These are phyloP conservation scores for Acromyrmex echinatior DNA, from an alignment of 1,140 invertebrate genomes.

Conservation along the genomic window DNA sequence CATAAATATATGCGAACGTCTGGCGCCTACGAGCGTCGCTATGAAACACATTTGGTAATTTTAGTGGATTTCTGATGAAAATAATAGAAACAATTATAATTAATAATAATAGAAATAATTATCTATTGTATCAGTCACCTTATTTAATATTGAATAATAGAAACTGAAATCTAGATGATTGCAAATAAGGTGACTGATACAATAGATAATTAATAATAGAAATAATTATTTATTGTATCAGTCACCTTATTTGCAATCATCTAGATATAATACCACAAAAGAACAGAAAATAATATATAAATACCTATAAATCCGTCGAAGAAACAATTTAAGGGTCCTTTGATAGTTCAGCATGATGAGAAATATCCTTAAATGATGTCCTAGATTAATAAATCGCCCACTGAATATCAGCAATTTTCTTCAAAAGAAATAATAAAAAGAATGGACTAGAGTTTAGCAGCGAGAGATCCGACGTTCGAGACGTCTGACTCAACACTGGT, in stretches of 20 bases:
- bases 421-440: neutral
- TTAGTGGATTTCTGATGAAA: neutral
- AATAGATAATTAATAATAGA: no score
- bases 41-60: conserved; percentile 24
- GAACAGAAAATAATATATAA: neutral
- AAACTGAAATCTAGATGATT: no score
- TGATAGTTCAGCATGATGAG: neutral
- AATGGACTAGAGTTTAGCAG: neutral
- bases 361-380: neutral
- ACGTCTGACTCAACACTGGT: conserved; percentile 72
- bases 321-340: conserved; percentile 3
- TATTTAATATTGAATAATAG: neutral
- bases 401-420: neutral
- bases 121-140: neutral
- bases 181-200: no score
- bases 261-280: neutral
- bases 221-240: neutral
- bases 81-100: neutral
- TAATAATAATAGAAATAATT: neutral
- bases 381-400: conserved; percentile 5
- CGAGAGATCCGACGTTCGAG: conserved; percentile 51
- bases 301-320: conserved; percentile 30
- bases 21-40: conserved; percentile 56
- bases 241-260: neutral
- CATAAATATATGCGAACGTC: conserved; percentile 53